Evolutionary conservation across 2,888 invertebrate genomes (phyloP), one percentile per base, ranked within the genome.

Genomic region (Eutolmus rufibarbis): DNA sequence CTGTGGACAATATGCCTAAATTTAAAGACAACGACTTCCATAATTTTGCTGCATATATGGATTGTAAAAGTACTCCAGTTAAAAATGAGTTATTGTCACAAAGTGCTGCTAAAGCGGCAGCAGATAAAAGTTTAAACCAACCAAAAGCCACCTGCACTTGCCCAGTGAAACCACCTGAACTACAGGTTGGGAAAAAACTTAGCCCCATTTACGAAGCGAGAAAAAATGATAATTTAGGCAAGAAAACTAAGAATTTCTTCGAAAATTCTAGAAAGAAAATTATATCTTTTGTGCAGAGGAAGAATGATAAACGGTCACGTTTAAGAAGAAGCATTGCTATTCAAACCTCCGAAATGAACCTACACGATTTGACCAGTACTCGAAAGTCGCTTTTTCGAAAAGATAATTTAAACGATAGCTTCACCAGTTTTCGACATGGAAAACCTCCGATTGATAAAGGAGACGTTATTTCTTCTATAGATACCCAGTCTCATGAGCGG

Each of bases 31-130:
- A 78, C 46, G 89, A 90, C 7, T 90, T 89, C 74, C 90, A 91
- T 77, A 92, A 92, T 89, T 89, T 92, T 16, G 92, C 91, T 0
- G 89, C 89, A n/a, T 92, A 92, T 81, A 91, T 92, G 88, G 90
- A 90, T 28, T 89, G 90, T 43, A 92, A 92, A 87, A 90, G 91
- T 1, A 92, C 92, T 5, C 92, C 92, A 4, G 90, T 91, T 0
- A 92, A 92, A 82, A 31, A 88, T 77, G 57, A 88, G 89, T n/a
- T 89, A 89, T 43, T 90, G 90, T 87, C 91, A 90, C 78, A 87
- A 40, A 74, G 56, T 23, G 34, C 56, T 2, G 77, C 9, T 9
- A 77, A 76, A 23, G 8, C 28, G 66, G 28, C 28, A 0, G 19
- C 66, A 28, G 23, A 19, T 51, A 51, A 51, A 66, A 66, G 2